Evolutionary conservation across 2,113 vertebrate species (phyloP).

Genomic region (Otis tarda): DNA sequence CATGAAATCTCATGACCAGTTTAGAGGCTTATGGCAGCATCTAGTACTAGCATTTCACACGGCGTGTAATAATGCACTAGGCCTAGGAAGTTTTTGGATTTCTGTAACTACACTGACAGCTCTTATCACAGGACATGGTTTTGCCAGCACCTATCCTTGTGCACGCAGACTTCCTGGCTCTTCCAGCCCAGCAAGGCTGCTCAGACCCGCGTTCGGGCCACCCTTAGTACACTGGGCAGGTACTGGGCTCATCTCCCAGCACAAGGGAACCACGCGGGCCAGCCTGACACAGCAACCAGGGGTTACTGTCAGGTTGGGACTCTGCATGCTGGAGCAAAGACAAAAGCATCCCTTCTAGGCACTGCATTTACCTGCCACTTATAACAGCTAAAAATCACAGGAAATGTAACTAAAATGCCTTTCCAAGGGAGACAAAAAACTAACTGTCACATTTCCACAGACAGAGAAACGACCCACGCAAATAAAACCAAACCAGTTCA

Average conservation of each 20-base stretch:
- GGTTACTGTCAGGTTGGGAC: accelerated
- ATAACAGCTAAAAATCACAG: not conserved
- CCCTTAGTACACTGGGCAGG: accelerated
- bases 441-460: not conserved
- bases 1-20: not conserved
- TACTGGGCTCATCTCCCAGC: not conserved
- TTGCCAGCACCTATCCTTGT: not conserved
- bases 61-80: not conserved
- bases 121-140: not conserved
- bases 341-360: not conserved
- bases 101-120: not conserved
- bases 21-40: not conserved
- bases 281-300: not conserved
- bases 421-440: not conserved
- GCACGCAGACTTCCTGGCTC: not conserved
- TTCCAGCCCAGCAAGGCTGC: not conserved
- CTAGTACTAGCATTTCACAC: not conserved
- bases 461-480: not conserved
- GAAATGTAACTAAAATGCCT: not conserved
- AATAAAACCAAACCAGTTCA: not conserved
- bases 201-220: accelerated
- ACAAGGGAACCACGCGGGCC: not conserved
- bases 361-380: not conserved
- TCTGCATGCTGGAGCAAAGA: not conserved
- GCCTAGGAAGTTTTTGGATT: not conserved